These are phyloP conservation scores for Tychaedon coryphoeus DNA, from an alignment of 2,113 vertebrate species.

Conservation along the genomic window DNA sequence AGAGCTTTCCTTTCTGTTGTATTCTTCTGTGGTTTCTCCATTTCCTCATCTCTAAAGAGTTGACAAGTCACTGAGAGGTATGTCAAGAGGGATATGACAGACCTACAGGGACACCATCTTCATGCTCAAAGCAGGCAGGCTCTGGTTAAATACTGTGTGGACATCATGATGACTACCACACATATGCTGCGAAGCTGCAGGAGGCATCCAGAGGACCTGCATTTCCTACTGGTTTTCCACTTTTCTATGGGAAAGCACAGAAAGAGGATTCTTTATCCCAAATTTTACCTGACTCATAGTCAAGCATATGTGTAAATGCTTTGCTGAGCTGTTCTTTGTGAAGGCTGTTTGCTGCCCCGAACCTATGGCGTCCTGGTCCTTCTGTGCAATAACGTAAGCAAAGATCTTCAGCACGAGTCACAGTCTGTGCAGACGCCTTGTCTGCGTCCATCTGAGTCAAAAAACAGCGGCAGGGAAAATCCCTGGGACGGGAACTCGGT, in stretches of 20 bases:
- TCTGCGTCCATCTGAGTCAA: neutral
- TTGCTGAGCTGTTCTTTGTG: neutral
- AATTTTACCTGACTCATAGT: neutral
- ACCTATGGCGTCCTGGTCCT: neutral
- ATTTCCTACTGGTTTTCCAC: neutral
- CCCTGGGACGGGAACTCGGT: neutral
- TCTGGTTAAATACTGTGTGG: neutral
- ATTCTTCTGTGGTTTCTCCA: neutral
- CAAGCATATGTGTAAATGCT: neutral
- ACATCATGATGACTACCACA: neutral
- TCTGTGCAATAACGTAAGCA: neutral
- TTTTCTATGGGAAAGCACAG: neutral
- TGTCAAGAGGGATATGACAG: neutral
- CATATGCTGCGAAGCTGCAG: neutral
- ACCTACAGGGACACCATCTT: neutral
- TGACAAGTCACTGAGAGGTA: neutral
- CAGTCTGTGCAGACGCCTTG: neutral
- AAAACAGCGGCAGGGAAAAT: slow-evolving; percentile 51
- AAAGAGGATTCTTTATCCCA: neutral
- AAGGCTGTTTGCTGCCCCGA: neutral
- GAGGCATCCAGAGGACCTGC: neutral
- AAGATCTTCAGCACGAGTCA: neutral
- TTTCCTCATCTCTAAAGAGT: neutral
- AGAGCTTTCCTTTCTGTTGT: neutral
- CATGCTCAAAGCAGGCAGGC: neutral